A percentile compares a stretch with the other conserved stretches of the same genome.
phyloP scores from a whole-genome alignment of 1,140 invertebrate genomes.

The Nasonia vitripennis region DNA sequence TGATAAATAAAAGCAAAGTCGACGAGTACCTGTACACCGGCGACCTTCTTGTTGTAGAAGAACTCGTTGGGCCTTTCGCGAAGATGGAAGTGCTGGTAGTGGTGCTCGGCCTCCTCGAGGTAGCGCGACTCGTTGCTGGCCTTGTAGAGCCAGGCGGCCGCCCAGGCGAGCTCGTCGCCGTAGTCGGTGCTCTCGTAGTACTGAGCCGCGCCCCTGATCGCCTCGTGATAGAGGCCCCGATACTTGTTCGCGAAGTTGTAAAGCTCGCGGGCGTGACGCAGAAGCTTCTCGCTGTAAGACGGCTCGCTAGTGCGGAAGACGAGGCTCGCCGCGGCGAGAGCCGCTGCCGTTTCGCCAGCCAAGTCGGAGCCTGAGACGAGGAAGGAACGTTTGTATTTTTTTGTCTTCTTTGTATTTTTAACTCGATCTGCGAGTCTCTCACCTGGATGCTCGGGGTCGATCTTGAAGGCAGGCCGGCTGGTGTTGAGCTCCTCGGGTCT shows the following conservation, averaged over 20 bases:
- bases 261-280: conserved; percentile 77
- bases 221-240: conserved; percentile 77
- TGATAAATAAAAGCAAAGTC: not conserved
- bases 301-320: conserved; percentile 74
- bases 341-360: conserved; percentile 79
- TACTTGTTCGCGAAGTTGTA: conserved; percentile 78
- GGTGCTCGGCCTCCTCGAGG: conserved; percentile 75
- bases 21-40: conserved; percentile 76
- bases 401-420: too few species aligned
- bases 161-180: conserved; percentile 80
- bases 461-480: conserved; percentile 78
- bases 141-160: conserved; percentile 79
- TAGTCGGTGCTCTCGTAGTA: conserved; percentile 79
- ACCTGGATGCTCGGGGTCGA: conserved; percentile 77
- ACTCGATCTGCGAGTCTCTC: not conserved
- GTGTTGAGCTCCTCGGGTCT: conserved; percentile 80
- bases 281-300: conserved; percentile 72
- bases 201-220: conserved; percentile 75
- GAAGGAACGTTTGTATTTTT: not conserved
- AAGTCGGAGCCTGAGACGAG: conserved; percentile 77
- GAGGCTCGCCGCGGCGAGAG: conserved; percentile 76
- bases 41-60: conserved; percentile 79
- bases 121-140: conserved; percentile 77
- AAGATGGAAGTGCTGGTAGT: conserved; percentile 75
- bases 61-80: conserved; percentile 75